A percentile compares a stretch with the other conserved stretches of the same genome.
Conservation (phyloP, 2,113 vertebrate genomes). For the Bolborhynchus lineola region DNA sequence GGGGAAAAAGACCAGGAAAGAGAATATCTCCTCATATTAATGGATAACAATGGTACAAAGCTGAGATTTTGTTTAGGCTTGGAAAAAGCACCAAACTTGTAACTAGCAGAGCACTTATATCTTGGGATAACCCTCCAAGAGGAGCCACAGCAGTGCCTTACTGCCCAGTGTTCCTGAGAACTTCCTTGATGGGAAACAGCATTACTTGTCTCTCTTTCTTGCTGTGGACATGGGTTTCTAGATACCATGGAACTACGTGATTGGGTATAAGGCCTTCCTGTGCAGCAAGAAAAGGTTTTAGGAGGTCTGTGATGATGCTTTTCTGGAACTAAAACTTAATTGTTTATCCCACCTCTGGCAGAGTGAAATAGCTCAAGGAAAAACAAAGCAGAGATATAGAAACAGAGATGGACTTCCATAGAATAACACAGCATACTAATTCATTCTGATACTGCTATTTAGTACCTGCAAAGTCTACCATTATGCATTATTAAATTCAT, state of each 20-base stretch:
- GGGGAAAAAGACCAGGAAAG: neutral
- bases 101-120: neutral
- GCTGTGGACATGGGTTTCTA: neutral
- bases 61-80: neutral
- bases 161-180: neutral
- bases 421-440: slow-evolving; percentile 64
- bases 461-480: slow-evolving; percentile 78
- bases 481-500: slow-evolving; percentile 86
- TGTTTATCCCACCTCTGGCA: neutral
- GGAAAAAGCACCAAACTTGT: neutral
- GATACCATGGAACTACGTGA: neutral
- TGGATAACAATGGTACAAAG: rapidly evolving
- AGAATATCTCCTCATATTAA: neutral
- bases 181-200: neutral
- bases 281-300: neutral
- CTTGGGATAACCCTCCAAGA: neutral
- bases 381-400: slow-evolving; percentile 15
- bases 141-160: neutral
- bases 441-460: slow-evolving; percentile 75
- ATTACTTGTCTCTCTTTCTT: neutral
- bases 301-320: neutral
- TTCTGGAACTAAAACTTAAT: neutral
- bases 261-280: neutral
- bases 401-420: neutral
- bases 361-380: neutral